Base-by-base conservation (phyloP, 2,797 vertebrate species). In the Etheostoma nigrum region DNA sequence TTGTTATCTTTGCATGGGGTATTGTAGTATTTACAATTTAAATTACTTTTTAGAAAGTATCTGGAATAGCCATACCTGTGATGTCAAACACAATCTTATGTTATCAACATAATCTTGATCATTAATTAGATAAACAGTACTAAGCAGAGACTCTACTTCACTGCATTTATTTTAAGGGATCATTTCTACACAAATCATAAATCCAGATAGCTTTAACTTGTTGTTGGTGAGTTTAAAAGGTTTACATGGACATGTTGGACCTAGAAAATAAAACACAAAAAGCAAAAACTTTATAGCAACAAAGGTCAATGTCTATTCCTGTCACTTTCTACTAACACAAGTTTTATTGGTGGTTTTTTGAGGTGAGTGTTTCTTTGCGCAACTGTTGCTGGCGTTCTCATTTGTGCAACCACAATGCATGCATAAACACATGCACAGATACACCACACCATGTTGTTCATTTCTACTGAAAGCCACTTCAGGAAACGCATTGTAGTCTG, bases 321-420 rank as follows among this genome's bases (percentile, higher is more conserved):
- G n/a, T 64, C 47, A 42, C 81, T 85, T 82, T 84, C 78, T 76
- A 16, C 14, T 51, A 61, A 76, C 36, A 57, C n/a, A 75, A 63
- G 54, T 47, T 75, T 68, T 76, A 16, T 21, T 55, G 36, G 75
- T 72, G 5, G 81, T 79, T 82, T 84, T 83, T 76, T 86, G 81
- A 79, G 82, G 79, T 72, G 19, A 70, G 27, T 4, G n/a, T 60
- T 44, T 71, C 4, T 51, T 30, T 61, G 5, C 54, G 64, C 57
- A 23, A 15, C 45, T 59, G 63, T 21, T 0, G 21, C 15, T 6
- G 19, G 13, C 9, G 3, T 59, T 4, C 58, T 59, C 45, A 62
- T 67, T 49, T 84, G 68, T 72, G 63, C 53, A 66, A 86, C 80
- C 87, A 75, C 81, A 81, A 40, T 65, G 57, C 25, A 44, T 51